Base-by-base conservation (phyloP, 2,113 vertebrate species). In the Phaethornis superciliosus region DNA sequence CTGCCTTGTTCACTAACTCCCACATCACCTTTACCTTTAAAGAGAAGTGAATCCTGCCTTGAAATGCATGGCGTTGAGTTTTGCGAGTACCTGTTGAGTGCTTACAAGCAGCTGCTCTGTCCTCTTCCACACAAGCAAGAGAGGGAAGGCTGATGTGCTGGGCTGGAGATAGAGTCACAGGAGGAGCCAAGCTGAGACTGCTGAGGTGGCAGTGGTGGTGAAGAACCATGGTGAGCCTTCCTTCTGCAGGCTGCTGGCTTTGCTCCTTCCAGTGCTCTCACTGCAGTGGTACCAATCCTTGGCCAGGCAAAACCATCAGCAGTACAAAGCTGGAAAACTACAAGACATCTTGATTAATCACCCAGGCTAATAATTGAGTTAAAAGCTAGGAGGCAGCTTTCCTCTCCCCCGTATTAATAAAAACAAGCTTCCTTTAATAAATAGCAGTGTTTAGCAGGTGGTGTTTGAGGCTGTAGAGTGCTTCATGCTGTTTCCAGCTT, bases 1-100 rank as follows among this genome's bases (percentile, higher is more conserved):
- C 64, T 87, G 30, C 71, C 93, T 44, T 15, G 15, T 46, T 65
- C 17, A 0, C 46, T 32, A 18, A 19, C 30, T n/a, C 75, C 6
- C 33, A 2, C 42, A 20, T 69, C 30, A 0, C 52, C 81, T 46
- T 71, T 24, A 32, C 85, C 82, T 19, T 46, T 5, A 12, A 54
- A 47, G 75, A 55, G 40, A 89, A 40, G 35, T 2, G 42, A 63
- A 16, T 37, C 42, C 75, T 59, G 59, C 40, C 37, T 21, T 42
- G 14, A 15, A 49, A 18, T 6, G 1, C 15, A 0, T 21, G 4
- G 20, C 49, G 1, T 6, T 2, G 7, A 35, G 47, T 18, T 49
- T n/a, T 63, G 67, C 81, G 19, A 2, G 6, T 1, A 2, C 0
- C 8, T 1, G 0, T 27, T 30, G 8, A 14, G 46, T 10, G 3